Percentiles rank a stretch among this genome's conserved stretches.
Evolutionary conservation across 2,888 invertebrate species (phyloP).

Genomic region (Sinelater perroti): DNA sequence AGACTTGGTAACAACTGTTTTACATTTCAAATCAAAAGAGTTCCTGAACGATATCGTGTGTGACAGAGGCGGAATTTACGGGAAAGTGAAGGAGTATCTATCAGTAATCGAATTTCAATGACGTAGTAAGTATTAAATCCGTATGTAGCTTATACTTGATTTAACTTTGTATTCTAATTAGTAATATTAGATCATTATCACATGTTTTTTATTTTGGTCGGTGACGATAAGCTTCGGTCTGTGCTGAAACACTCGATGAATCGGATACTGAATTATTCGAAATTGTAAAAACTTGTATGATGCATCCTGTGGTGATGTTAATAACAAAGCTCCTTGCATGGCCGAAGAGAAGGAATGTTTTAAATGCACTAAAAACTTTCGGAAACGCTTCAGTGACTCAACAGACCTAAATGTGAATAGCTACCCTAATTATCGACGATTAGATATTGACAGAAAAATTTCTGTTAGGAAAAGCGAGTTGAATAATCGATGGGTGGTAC

Average conservation of each 20-base stretch:
- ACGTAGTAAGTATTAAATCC: too few species aligned
- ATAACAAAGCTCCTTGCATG: constrained; percentile 34
- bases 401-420: constrained; percentile 40
- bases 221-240: constrained; percentile 12
- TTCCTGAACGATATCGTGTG: constrained; percentile 26
- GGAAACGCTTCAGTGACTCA: background rate
- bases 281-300: constrained; percentile 47
- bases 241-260: constrained; percentile 51
- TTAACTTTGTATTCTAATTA: too few species aligned
- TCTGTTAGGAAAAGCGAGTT: constrained; percentile 23
- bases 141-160: too few species aligned
- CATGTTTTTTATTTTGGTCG: background rate
- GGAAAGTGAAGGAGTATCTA: constrained; percentile 19
- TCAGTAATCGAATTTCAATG: constrained; percentile 42
- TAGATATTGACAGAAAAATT: constrained; percentile 38
- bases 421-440: constrained; percentile 46
- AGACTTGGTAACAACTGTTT: constrained; percentile 49
- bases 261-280: constrained; percentile 45
- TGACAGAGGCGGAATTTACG: constrained; percentile 21
- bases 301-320: constrained; percentile 23
- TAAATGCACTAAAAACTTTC: constrained; percentile 43
- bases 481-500: constrained; percentile 51
- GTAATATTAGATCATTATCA: constrained; percentile 29
- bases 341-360: constrained; percentile 46
- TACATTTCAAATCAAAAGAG: constrained; percentile 33